Base-by-base conservation (phyloP, 2,888 invertebrate species). In the Cheilosia vernalis region DNA sequence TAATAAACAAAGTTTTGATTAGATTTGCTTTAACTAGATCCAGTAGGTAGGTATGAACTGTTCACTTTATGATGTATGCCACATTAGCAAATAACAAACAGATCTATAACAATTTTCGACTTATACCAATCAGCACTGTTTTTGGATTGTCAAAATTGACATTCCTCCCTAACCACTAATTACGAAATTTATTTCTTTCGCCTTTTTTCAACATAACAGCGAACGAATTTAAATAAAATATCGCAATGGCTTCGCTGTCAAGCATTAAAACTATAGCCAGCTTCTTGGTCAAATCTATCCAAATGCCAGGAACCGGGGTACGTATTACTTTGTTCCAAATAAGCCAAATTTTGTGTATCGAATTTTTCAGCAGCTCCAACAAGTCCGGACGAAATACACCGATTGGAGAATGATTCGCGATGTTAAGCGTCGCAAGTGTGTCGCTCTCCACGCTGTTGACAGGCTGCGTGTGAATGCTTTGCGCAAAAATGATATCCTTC, bases 321-420 rank as follows among this genome's bases (percentile, higher is more conserved):
- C 88, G 90, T 88, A 30, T 5, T 0, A 49, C 33, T 78, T 58
- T 2, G 17, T 2, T 21, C 2, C 15, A 21, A 49, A 40, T 40
- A 42, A 2, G 6, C 9, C 5, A n/a, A 49, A 19, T 0, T 6
- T 33, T 10, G n/a, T 47, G 3, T 19, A 47, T 9, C 3, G 3
- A 47, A 47, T 44, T 5, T 2, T 13, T 10, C 72, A 92, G 67
- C 88, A 96, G 96, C 92, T 94, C 66, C 95, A 95, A 90, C 96
- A 95, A 94, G 93, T 95, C 15, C 94, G 96, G 44, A 94, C 94
- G 55, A 95, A 96, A 93, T 98, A 96, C 94, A 94, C 96, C 0
- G 96, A 97, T 90, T 95, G 95, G 94, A 94, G 94, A 89, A 98
- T 98, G 97, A 93, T 95, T 58, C 94, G 96, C 86, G 99, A 99